Evolutionary conservation across 92 coral and sea anemone species (phyloP).

Genomic region (Zoanthus solanderi): DNA sequence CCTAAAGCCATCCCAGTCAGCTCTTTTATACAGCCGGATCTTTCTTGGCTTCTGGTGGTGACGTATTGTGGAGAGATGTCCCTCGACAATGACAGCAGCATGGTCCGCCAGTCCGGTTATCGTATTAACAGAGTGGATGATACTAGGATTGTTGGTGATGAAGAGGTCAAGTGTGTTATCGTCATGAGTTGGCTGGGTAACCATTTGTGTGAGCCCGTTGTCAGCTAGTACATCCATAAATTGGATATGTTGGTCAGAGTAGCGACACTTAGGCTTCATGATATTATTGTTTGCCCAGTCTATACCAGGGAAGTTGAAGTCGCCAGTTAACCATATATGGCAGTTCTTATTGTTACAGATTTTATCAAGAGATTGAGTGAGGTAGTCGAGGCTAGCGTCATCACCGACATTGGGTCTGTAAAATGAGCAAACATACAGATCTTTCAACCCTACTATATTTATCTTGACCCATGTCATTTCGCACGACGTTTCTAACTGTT

Average conservation of each 20-base stretch:
- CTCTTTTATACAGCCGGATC: neutral
- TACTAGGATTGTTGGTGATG: slow-evolving; percentile 12
- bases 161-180: slow-evolving; percentile 41
- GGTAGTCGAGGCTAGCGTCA: slow-evolving; percentile 22
- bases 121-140: neutral
- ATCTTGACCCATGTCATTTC: neutral
- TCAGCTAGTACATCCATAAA: slow-evolving; percentile 27
- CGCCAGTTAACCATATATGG: slow-evolving; percentile 54
- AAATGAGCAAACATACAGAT: slow-evolving; percentile 40
- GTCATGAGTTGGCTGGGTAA: slow-evolving; percentile 53
- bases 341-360: slow-evolving; percentile 39
- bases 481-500: too few relatives aligned
- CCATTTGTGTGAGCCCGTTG: slow-evolving; percentile 52
- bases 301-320: slow-evolving; percentile 43
- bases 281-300: slow-evolving; percentile 18
- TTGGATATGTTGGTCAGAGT: slow-evolving; percentile 27
- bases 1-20: neutral
- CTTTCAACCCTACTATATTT: neutral
- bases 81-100: slow-evolving; percentile 33
- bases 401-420: slow-evolving; percentile 39
- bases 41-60: slow-evolving; percentile 4
- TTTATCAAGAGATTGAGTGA: slow-evolving; percentile 10
- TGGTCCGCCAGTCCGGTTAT: slow-evolving; percentile 45
- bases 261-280: slow-evolving; percentile 16
- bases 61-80: neutral